These are phyloP conservation scores for Pseudomyrmex flavicornis DNA, from an alignment of 1,140 invertebrate genomes.

Conservation along the genomic window DNA sequence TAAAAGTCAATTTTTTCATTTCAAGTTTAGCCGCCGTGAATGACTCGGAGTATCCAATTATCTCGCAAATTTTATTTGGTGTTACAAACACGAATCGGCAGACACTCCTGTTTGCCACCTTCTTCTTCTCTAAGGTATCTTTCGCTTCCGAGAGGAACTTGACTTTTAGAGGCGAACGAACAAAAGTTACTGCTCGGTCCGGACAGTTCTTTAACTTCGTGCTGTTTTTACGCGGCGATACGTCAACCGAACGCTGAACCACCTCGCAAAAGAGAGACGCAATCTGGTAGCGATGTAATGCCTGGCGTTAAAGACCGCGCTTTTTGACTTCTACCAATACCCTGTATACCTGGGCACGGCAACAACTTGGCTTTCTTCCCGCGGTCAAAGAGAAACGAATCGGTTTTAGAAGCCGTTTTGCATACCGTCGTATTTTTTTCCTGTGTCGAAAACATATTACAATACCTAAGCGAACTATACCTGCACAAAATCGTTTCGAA, in stretches of 20 bases:
- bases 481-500: not conserved
- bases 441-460: constrained; percentile 46
- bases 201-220: constrained; percentile 71
- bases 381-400: constrained; percentile 21
- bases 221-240: constrained; percentile 74
- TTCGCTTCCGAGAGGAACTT: constrained; percentile 60
- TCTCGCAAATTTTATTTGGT: not conserved
- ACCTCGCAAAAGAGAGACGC: constrained; percentile 51
- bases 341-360: not conserved
- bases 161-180: constrained; percentile 72
- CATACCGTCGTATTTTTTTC: constrained; percentile 1
- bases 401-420: constrained; percentile 8
- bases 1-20: not conserved
- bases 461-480: not conserved
- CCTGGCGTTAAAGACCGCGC: constrained; percentile 50
- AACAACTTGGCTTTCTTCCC: not conserved
- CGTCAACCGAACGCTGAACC: constrained; percentile 62
- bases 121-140: constrained; percentile 35
- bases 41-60: not conserved
- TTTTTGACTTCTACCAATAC: constrained; percentile 1
- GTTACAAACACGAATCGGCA: constrained; percentile 19
- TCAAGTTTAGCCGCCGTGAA: not conserved
- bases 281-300: constrained; percentile 66
- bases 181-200: constrained; percentile 69
- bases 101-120: constrained; percentile 11